These are phyloP conservation scores for Euthynnus affinis DNA, from an alignment of 2,797 vertebrate species.

Conservation along the genomic window DNA sequence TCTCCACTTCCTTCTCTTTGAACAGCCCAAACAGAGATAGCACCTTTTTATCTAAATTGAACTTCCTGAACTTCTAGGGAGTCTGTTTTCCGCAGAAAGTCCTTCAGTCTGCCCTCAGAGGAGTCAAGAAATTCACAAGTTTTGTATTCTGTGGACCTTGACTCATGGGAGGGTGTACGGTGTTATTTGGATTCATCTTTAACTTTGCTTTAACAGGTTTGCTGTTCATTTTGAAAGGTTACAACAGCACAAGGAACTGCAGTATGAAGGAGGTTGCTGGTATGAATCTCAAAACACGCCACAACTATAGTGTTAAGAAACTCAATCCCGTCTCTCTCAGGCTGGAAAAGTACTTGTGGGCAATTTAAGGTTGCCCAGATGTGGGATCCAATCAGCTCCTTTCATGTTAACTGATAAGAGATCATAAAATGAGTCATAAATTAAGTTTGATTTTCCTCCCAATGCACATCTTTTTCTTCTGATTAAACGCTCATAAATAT, in stretches of 20 bases:
- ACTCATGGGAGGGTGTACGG: constrained; percentile 54
- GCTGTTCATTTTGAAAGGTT: constrained; percentile 2
- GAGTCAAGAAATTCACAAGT: constrained; percentile 23
- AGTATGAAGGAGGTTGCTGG: not conserved
- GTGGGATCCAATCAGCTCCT: constrained; percentile 42
- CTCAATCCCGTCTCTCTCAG: constrained; percentile 33
- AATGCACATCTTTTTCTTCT: not conserved
- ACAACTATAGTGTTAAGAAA: constrained; percentile 24
- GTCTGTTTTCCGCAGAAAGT: constrained; percentile 25
- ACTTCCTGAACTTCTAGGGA: constrained; percentile 80
- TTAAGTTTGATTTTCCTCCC: not conserved
- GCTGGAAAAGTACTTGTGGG: constrained; percentile 53
- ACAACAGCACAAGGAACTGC: not conserved
- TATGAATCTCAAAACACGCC: constrained; percentile 13
- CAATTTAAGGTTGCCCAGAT: constrained; percentile 44
- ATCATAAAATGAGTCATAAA: constrained; percentile 49
- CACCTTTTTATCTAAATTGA: constrained; percentile 78
- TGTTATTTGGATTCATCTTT: constrained; percentile 62
- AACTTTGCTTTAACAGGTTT: constrained; percentile 55
- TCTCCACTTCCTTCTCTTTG: constrained; percentile 65
- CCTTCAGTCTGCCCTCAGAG: constrained; percentile 11
- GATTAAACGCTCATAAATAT: constrained; percentile 43
- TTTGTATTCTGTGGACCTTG: constrained; percentile 72
- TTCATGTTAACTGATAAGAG: constrained; percentile 63
- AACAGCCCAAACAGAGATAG: constrained; percentile 45